phyloP scores from a whole-genome alignment of 2,888 invertebrate genomes.

The Zaprionus lineosus region DNA sequence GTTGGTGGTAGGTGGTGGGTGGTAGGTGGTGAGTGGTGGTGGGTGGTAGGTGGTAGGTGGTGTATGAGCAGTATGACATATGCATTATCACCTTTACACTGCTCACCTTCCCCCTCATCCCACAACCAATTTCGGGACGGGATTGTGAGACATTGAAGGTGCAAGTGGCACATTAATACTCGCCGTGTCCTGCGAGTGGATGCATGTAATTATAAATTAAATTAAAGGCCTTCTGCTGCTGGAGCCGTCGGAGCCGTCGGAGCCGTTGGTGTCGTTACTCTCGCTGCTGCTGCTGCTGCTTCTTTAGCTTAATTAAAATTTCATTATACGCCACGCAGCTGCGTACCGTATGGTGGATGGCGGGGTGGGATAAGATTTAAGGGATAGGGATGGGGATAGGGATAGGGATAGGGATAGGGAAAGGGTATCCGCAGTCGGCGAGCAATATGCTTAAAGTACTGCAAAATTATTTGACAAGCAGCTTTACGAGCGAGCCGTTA shows the following conservation, averaged over 20 bases:
- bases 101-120: neutral
- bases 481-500: conserved; percentile 67
- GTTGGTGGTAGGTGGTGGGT: too few relatives aligned
- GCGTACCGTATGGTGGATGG: too few relatives aligned
- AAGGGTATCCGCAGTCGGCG: neutral
- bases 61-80: too few relatives aligned
- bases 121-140: conserved; percentile 21
- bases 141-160: conserved; percentile 18
- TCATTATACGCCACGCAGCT: conserved; percentile 54
- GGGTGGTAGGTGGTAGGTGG: too few relatives aligned
- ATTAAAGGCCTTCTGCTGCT: conserved; percentile 64
- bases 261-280: too few relatives aligned
- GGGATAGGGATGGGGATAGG: too few relatives aligned
- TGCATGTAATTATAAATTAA: conserved; percentile 67
- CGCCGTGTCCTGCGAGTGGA: neutral
- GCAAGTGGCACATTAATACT: conserved; percentile 23
- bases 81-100: too few relatives aligned
- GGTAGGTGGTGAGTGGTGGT: too few relatives aligned
- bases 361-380: too few relatives aligned
- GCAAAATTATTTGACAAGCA: conserved; percentile 71
- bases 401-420: too few relatives aligned
- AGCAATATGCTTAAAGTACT: conserved; percentile 57
- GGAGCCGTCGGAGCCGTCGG: too few relatives aligned
- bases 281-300: too few relatives aligned
- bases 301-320: conserved; percentile 69